Conservation (phyloP, 2,888 invertebrate genomes). For the Eumerus sabulonum region DNA sequence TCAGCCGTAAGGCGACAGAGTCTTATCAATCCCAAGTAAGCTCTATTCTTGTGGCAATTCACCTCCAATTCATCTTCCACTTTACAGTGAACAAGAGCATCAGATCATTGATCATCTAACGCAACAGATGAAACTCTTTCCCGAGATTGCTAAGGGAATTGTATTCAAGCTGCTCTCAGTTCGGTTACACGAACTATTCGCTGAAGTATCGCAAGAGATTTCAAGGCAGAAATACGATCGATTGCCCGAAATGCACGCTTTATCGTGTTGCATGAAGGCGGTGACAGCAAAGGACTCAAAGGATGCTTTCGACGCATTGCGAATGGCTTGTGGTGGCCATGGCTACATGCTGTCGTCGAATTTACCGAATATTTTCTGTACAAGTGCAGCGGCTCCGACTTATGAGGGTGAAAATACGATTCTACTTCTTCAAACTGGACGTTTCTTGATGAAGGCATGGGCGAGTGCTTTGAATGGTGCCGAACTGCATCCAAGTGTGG, state of each 20-base stretch:
- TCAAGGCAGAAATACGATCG: slow-evolving; percentile 88
- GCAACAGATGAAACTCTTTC: slow-evolving; percentile 94
- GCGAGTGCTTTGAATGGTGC: slow-evolving; percentile 82
- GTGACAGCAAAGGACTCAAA: slow-evolving; percentile 86
- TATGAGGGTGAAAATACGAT: slow-evolving; percentile 99
- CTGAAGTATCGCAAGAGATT: slow-evolving; percentile 87
- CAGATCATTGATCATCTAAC: slow-evolving; percentile 96
- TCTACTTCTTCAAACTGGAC: slow-evolving; percentile 91
- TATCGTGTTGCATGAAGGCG: slow-evolving; percentile 94
- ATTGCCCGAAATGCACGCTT: slow-evolving; percentile 90
- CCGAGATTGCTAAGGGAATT: slow-evolving; percentile 88
- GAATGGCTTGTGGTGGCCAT: slow-evolving; percentile 96
- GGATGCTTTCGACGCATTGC: slow-evolving; percentile 87
- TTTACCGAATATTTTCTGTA: slow-evolving; percentile 89
- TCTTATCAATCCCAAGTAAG: slow-evolving; percentile 87
- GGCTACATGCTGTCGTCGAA: slow-evolving; percentile 93
- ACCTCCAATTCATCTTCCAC: slow-evolving; percentile 19
- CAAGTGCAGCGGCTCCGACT: slow-evolving; percentile 91
- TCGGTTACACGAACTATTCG: slow-evolving; percentile 85
- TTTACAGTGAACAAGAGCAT: slow-evolving; percentile 87
- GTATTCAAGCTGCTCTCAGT: slow-evolving; percentile 87
- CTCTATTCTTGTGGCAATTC: slow-evolving; percentile 73
- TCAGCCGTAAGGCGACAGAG: slow-evolving; percentile 94
- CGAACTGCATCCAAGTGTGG: slow-evolving; percentile 84
- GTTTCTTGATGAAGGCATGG: slow-evolving; percentile 89